Evolutionary conservation across 1,140 invertebrate genomes (phyloP).

Genomic region (Maconellicoccus hirsutus): DNA sequence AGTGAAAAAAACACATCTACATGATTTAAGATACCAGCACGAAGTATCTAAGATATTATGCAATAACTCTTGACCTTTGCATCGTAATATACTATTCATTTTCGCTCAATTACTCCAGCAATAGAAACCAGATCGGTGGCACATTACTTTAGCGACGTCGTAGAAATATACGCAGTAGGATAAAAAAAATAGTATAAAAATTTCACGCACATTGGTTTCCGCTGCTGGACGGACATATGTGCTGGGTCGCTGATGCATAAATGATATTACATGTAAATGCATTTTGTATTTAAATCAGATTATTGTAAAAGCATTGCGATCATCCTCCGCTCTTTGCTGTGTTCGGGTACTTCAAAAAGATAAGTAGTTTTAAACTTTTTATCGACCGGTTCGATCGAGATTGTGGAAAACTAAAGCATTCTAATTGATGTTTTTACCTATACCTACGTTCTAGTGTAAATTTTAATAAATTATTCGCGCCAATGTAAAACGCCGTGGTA

Average conservation of each 20-base stretch:
- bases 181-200: not conserved
- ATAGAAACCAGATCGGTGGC: too few species aligned
- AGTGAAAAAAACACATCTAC: too few species aligned
- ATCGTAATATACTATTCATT: too few species aligned
- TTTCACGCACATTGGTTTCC: not conserved
- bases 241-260: not conserved
- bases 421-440: not conserved
- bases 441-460: not conserved
- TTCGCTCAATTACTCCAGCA: too few species aligned
- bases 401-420: not conserved
- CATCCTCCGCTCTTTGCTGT: not conserved
- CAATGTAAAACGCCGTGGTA: too few species aligned
- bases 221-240: not conserved
- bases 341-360: constrained; percentile 7
- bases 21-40: too few species aligned
- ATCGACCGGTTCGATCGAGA: not conserved
- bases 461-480: constrained; percentile 6
- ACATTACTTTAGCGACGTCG: too few species aligned
- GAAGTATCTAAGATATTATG: too few species aligned
- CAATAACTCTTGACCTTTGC: too few species aligned
- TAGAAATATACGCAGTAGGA: too few species aligned
- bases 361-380: not conserved
- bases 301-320: constrained; percentile 9
- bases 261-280: constrained; percentile 9
- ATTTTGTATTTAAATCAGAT: constrained; percentile 10